Evolutionary conservation across 64 coral and sea anemone genomes (phyloP), one percentile per base, ranked within the genome.

Genomic region (Exaiptasia diaphana): DNA sequence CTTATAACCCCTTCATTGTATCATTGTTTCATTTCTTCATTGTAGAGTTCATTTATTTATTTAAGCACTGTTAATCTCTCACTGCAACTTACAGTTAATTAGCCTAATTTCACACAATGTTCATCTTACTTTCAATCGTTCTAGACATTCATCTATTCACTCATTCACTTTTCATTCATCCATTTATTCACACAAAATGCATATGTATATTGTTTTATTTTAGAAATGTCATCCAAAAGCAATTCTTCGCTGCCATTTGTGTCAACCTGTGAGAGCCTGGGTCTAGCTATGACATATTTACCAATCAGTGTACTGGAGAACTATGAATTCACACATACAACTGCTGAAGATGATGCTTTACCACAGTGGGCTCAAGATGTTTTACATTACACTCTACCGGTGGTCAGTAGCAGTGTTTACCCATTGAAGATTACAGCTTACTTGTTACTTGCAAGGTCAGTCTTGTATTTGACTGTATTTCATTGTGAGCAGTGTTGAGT

Each of bases 371-470:
- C 75, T 29, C 52, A 52, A 3, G 50, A 78, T n/a, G 31, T 71
- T 15, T 59, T 94, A 41, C 8, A 14, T 1, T 69, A 67, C 57
- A 84, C 67, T 59, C 75, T 94, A 37, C 85, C 91, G 64, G 68
- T 83, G 25, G 26, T 94, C 8, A 80, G 78, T 22, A 89, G 64
- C 63, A 75, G 60, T 45, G 41, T 78, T 33, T 73, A 72, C 67
- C 67, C 68, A 57, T 41, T 94, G 17, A 85, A 94, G 45, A 53
- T 94, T 72, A 80, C 91, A 4, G 63, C 80, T 10, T 94, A 89
- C 59, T 61, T 64, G 26, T 18, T 94, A 28, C 63, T 94, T 27
- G 41, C 70, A 38, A 94, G 71, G 91, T 94, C 86, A 56, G 82
- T 86, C 1, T 25, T 65, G 24, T 1, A 39, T n/a, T 61, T 65